Evolutionary conservation across 1,140 invertebrate species (phyloP).

Genomic region (Bombus sibiricus): DNA sequence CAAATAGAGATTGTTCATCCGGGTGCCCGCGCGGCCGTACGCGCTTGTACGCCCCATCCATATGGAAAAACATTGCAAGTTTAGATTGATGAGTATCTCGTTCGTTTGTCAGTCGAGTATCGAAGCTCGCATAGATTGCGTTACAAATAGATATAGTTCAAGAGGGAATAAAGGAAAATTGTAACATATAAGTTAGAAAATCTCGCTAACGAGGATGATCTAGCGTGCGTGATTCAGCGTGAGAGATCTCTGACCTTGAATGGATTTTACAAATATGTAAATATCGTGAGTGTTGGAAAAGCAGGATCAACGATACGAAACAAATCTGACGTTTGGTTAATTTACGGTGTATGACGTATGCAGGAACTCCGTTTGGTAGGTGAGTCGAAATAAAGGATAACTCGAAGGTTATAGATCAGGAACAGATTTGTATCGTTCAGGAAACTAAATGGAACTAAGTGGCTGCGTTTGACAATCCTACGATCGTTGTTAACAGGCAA

Average conservation of each 20-base stretch:
- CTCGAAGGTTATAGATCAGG: not conserved
- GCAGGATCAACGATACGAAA: not conserved
- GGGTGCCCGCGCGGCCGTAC: too few relatives aligned
- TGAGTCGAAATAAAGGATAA: not conserved
- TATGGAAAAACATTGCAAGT: not conserved
- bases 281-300: not conserved
- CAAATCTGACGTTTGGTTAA: constrained; percentile 10
- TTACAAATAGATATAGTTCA: too few relatives aligned
- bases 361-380: too few relatives aligned
- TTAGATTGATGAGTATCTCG: not conserved
- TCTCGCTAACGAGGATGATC: not conserved
- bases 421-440: not conserved
- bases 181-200: not conserved
- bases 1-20: constrained; percentile 27
- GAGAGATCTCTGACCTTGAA: not conserved
- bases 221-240: not conserved
- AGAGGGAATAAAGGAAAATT: not conserved
- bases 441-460: not conserved
- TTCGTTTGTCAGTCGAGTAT: not conserved
- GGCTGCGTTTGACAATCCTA: not conserved
- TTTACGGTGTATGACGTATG: not conserved
- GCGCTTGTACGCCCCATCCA: not conserved
- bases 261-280: not conserved
- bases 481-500: not conserved
- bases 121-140: not conserved